Percentiles rank a stretch among this genome's conserved stretches.
Evolutionary conservation across 2,888 invertebrate genomes (phyloP).

Genomic region (Therioaphis trifolii): DNA sequence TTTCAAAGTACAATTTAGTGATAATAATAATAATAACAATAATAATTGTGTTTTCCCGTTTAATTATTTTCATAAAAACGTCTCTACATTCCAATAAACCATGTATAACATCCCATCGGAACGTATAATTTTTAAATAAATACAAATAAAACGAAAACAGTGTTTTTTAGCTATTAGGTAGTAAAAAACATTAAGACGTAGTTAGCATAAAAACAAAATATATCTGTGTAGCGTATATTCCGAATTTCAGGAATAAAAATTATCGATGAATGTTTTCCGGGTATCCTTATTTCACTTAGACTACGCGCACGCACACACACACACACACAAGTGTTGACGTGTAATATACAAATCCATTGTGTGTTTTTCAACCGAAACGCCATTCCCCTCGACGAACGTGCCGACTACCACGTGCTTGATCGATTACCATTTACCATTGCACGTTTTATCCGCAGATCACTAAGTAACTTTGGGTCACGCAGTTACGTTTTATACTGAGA

Average conservation of each 20-base stretch:
- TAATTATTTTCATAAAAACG: too few species aligned
- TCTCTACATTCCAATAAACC: too few species aligned
- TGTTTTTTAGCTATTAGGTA: too few species aligned
- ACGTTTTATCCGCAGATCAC: neutral
- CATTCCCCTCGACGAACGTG: neutral
- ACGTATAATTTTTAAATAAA: too few species aligned
- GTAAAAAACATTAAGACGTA: too few species aligned
- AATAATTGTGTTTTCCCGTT: too few species aligned
- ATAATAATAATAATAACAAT: too few species aligned
- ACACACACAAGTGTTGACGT: too few species aligned
- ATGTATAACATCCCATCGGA: too few species aligned
- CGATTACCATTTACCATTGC: neutral
- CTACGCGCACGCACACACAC: neutral
- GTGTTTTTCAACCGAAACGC: slow-evolving; percentile 21
- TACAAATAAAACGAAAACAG: too few species aligned
- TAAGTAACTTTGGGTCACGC: neutral
- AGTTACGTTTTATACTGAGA: neutral
- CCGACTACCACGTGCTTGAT: neutral
- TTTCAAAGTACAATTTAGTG: too few species aligned
- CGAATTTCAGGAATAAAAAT: neutral
- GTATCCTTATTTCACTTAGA: neutral
- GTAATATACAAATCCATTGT: neutral
- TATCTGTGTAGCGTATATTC: neutral
- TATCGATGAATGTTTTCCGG: neutral
- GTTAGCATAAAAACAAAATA: too few species aligned